Evolutionary conservation across 2,113 vertebrate genomes (phyloP).

Genomic region (Entomyzon cyanotis): DNA sequence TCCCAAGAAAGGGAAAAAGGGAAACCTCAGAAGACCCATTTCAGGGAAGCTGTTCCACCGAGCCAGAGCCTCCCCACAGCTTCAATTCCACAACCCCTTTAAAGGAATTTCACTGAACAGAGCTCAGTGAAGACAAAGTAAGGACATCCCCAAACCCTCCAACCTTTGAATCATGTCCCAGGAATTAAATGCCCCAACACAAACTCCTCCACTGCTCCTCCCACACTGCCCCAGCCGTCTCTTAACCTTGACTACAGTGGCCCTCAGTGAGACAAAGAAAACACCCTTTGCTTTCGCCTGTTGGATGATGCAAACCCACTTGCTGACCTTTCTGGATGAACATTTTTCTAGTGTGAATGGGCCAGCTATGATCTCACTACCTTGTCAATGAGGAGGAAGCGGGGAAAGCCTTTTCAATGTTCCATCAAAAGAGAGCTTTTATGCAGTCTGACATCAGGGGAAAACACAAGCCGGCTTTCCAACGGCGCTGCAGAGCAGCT

Average conservation of each 20-base stretch:
- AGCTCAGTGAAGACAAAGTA: not conserved
- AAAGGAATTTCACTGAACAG: not conserved
- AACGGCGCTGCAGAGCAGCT: slow-evolving; percentile 59
- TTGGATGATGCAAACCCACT: slow-evolving; percentile 51
- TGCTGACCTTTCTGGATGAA: slow-evolving; percentile 64
- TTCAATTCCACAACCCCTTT: not conserved
- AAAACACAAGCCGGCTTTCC: slow-evolving; percentile 57
- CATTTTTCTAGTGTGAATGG: slow-evolving; percentile 62
- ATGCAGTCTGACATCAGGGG: slow-evolving; percentile 56
- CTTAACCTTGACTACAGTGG: slow-evolving; percentile 30
- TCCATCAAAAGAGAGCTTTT: slow-evolving; percentile 45
- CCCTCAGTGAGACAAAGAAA: slow-evolving; percentile 55
- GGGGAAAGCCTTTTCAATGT: slow-evolving; percentile 48
- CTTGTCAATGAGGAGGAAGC: slow-evolving; percentile 64
- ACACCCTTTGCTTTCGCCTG: not conserved
- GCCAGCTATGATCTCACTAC: slow-evolving; percentile 70
- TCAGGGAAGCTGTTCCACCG: not conserved
- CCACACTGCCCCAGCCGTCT: not conserved
- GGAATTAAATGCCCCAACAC: not conserved
- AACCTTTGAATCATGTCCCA: not conserved
- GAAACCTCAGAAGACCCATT: not conserved
- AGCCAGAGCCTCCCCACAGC: not conserved
- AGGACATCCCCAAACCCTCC: not conserved
- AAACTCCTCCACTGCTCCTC: slow-evolving; percentile 4
- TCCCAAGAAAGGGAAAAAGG: not conserved